phyloP scores from a whole-genome alignment of 2,113 vertebrate species.

The Marmota monax region DNA sequence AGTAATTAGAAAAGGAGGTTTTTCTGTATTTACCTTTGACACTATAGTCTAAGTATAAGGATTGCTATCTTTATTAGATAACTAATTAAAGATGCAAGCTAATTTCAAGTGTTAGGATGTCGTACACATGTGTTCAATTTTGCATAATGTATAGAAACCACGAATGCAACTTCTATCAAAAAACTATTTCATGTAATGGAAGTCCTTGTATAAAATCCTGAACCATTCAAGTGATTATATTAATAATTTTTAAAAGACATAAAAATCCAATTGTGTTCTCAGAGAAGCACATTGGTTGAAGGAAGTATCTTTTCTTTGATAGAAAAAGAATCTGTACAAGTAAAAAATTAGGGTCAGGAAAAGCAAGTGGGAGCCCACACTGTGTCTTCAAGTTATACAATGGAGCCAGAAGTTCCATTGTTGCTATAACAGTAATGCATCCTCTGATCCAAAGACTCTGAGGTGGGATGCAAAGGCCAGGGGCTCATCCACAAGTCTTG shows the following conservation, averaged over 20 bases:
- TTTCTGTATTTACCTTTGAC: neutral
- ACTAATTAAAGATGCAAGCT: neutral
- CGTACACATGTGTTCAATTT: neutral
- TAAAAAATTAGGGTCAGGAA: slow-evolving; percentile 72
- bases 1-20: neutral
- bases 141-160: neutral
- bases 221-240: neutral
- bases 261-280: neutral
- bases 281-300: neutral
- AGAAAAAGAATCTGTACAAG: slow-evolving; percentile 50
- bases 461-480: slow-evolving; percentile 38
- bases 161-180: neutral
- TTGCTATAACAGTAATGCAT: slow-evolving; percentile 65
- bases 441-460: slow-evolving; percentile 64
- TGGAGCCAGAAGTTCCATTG: slow-evolving; percentile 56
- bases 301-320: slow-evolving; percentile 46
- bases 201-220: neutral
- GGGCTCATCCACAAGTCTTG: slow-evolving; percentile 62
- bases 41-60: neutral
- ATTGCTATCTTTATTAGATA: slow-evolving; percentile 45
- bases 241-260: neutral
- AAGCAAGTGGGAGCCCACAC: slow-evolving; percentile 61
- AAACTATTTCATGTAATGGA: slow-evolving; percentile 29
- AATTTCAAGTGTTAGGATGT: neutral
- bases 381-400: slow-evolving; percentile 66